These are phyloP conservation scores for Scopus umbretta DNA, from an alignment of 2,113 vertebrate species.

Conservation along the genomic window DNA sequence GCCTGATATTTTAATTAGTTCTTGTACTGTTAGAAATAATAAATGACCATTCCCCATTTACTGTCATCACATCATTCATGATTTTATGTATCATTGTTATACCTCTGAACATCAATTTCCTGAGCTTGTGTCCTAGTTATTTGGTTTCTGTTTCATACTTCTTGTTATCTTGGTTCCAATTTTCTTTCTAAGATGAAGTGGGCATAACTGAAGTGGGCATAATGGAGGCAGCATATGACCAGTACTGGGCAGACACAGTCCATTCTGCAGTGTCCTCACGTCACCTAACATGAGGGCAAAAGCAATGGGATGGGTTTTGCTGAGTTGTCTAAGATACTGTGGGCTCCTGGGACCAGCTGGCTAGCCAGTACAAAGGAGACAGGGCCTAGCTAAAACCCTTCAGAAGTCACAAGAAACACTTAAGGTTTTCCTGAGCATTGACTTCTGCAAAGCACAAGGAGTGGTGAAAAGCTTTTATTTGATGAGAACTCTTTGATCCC, in stretches of 20 bases:
- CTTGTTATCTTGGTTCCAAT: not conserved
- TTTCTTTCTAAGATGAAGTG: not conserved
- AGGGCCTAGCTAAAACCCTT: not conserved
- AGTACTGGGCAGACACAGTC: not conserved
- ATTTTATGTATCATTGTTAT: not conserved
- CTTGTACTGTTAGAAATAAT: not conserved
- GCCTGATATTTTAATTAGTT: constrained; percentile 5
- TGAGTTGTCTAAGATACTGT: not conserved
- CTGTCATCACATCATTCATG: not conserved
- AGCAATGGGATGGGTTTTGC: not conserved
- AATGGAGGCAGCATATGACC: not conserved
- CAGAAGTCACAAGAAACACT: not conserved
- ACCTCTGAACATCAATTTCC: not conserved
- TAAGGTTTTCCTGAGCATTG: not conserved
- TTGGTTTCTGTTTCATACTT: not conserved
- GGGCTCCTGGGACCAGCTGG: not conserved
- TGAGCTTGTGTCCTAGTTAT: not conserved
- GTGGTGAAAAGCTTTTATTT: not conserved
- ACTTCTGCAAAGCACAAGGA: not conserved
- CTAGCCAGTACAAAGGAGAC: not conserved
- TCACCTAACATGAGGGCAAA: not conserved
- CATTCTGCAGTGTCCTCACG: not conserved
- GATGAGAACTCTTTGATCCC: not conserved
- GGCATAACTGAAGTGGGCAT: not conserved
- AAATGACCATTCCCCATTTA: not conserved